Evolutionary conservation across 2,888 invertebrate genomes (phyloP).

Genomic region (Drosophila quasianomalipes): DNA sequence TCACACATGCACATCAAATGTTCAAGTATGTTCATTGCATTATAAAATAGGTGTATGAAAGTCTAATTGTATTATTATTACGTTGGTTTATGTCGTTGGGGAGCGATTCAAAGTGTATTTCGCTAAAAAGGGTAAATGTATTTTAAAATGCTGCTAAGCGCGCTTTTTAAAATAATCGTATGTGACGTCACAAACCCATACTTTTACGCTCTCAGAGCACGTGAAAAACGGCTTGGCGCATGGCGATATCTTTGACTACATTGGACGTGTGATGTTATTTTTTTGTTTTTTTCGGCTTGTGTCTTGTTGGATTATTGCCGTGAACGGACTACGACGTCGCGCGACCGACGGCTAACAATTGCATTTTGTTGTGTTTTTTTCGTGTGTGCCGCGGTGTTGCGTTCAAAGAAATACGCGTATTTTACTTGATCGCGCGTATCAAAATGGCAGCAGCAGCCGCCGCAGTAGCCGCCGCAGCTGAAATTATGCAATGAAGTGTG

Average conservation of each 20-base stretch:
- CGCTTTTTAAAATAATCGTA: constrained; percentile 5
- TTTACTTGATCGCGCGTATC: constrained; percentile 60
- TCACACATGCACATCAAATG: constrained; percentile 11
- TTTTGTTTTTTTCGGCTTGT: constrained; percentile 38
- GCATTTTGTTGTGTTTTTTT: constrained; percentile 62
- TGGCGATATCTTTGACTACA: constrained; percentile 12
- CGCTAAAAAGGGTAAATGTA: accelerated
- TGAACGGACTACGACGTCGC: constrained; percentile 60
- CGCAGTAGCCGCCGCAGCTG: constrained; percentile 49
- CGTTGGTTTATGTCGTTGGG: not conserved
- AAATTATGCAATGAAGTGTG: constrained; percentile 70
- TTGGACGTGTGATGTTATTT: constrained; percentile 33
- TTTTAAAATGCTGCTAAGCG: not conserved
- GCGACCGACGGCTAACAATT: constrained; percentile 57
- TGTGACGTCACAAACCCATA: constrained; percentile 38
- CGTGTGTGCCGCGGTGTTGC: constrained; percentile 58
- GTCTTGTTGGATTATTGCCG: constrained; percentile 63
- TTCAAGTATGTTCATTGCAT: not conserved
- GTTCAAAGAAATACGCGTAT: constrained; percentile 61
- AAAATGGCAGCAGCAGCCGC: constrained; percentile 65
- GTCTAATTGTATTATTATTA: not conserved
- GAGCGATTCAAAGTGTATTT: too few relatives aligned
- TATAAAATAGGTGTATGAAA: not conserved
- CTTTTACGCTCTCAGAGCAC: constrained; percentile 26
- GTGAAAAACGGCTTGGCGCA: constrained; percentile 2